Base-by-base conservation (phyloP, 2,797 vertebrate species). In the Zenarchopterus dispar region DNA sequence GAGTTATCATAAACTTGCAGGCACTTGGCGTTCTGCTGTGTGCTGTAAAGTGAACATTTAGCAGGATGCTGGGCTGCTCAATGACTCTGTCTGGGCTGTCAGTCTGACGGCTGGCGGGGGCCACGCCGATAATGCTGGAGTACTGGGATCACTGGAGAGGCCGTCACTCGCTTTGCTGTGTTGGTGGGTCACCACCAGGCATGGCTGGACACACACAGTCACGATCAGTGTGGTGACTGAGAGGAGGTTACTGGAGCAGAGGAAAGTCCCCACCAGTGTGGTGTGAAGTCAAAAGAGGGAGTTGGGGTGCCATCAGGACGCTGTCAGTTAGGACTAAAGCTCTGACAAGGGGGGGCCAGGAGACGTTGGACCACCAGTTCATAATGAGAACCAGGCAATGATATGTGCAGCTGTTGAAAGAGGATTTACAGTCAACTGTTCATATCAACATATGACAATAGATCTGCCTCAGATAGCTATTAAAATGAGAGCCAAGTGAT, bases 11-110 rank as follows among this genome's bases (percentile, higher is more conserved):
- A 42, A 80, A 67, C 73, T 69, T 39, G 55, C 69, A 33, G 63
- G 59, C 67, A 9, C 55, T 86, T 67, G 77, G 78, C 68, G 3
- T 50, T 65, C 66, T 17, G 76, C 73, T 80, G 77, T 41, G 67
- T 59, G 69, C 60, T 62, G 42, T 39, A 50, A 47, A 73, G 75
- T 47, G 71, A 69, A 80, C 74, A 76, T 85, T 54, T 49, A 81
- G 68, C 56, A 46, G 77, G 85, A 86, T 52, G 84, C 78, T 84
- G 85, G 18, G 83, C 72, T 9, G 48, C 49, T 90, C 70, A 89
- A 87, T 84, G 76, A 75, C 80, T 88, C 84, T 69, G 80, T 83
- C 85, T 74, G 85, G 70, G 77, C 67, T 87, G 88, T 89, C 87
- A 88, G 72, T 79, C 76, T 65, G 44, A 46, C 83, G 81, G 70